A percentile compares a stretch with the other conserved stretches of the same genome.
Evolutionary conservation across 2,113 vertebrate genomes (phyloP).

Genomic region (Apeltes quadracus): DNA sequence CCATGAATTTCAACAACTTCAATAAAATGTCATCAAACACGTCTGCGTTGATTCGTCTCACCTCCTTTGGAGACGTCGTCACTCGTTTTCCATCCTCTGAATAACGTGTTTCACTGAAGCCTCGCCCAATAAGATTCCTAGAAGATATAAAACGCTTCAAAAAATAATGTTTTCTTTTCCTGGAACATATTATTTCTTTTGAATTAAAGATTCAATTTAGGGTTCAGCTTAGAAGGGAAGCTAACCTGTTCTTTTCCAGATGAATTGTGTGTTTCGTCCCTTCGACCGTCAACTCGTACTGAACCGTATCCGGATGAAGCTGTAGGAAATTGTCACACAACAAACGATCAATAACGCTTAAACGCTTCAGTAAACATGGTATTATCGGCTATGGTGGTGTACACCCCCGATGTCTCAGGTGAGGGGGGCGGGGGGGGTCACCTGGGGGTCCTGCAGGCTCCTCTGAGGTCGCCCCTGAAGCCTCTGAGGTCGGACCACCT

Average conservation of each 20-base stretch:
- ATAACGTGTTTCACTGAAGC: conserved; percentile 84
- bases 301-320: conserved; percentile 75
- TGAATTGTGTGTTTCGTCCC: conserved; percentile 75
- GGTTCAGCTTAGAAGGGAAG: too few species aligned
- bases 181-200: background rate
- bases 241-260: conserved; percentile 81
- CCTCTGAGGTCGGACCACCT: conserved; percentile 77
- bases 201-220: background rate
- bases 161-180: background rate
- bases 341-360: too few species aligned
- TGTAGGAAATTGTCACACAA: conserved; percentile 18
- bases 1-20: background rate
- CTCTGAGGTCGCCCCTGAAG: conserved; percentile 65
- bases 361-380: too few species aligned
- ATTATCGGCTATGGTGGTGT: too few species aligned
- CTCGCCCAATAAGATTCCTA: conserved; percentile 83
- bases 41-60: conserved; percentile 38
- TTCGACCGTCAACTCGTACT: conserved; percentile 73
- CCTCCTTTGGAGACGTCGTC: conserved; percentile 73
- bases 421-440: conserved; percentile 21
- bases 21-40: background rate
- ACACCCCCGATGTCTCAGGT: background rate
- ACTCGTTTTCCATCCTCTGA: conserved; percentile 78
- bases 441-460: conserved; percentile 69
- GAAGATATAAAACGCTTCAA: background rate